Conservation (phyloP, 2,888 invertebrate genomes). For the Polyommatus iphigenia region DNA sequence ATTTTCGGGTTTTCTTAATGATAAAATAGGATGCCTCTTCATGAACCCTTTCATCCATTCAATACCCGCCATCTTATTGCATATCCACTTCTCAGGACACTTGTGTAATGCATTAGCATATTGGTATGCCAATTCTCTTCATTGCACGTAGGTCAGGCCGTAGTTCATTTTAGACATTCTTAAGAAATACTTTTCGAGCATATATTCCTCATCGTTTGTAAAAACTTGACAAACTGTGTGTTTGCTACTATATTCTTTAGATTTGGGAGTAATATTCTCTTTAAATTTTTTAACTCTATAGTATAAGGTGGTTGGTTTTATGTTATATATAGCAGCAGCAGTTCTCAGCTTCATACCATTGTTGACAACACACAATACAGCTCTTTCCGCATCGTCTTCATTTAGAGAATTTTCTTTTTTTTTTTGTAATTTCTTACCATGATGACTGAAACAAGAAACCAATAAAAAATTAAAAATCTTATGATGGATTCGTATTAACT, state of each 20-base stretch:
- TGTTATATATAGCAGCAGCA: not conserved
- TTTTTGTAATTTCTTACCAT: not conserved
- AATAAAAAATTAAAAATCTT: conserved; percentile 1
- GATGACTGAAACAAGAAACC: not conserved
- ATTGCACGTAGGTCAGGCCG: conserved; percentile 1
- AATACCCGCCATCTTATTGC: conserved; percentile 18
- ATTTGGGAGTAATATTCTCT: conserved; percentile 26
- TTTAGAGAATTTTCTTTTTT: not conserved
- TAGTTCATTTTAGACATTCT: conserved; percentile 21
- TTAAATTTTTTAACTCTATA: conserved; percentile 30
- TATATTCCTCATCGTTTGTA: conserved; percentile 8
- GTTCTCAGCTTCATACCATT: conserved; percentile 22
- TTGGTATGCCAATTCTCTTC: not conserved
- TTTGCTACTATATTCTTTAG: conserved; percentile 4
- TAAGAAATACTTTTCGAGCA: conserved; percentile 11
- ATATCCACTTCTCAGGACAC: conserved; percentile 11
- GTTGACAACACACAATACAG: conserved; percentile 24
- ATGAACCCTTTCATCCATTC: conserved; percentile 26
- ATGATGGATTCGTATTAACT: not conserved
- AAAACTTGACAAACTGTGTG: conserved; percentile 7
- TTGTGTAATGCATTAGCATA: conserved; percentile 9
- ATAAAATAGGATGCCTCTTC: conserved; percentile 27
- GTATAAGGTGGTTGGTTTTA: conserved; percentile 25
- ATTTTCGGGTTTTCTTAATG: conserved; percentile 35
- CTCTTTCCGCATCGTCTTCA: not conserved